These are phyloP conservation scores for Syrphus vitripennis DNA, from an alignment of 2,888 invertebrate genomes.

Conservation along the genomic window DNA sequence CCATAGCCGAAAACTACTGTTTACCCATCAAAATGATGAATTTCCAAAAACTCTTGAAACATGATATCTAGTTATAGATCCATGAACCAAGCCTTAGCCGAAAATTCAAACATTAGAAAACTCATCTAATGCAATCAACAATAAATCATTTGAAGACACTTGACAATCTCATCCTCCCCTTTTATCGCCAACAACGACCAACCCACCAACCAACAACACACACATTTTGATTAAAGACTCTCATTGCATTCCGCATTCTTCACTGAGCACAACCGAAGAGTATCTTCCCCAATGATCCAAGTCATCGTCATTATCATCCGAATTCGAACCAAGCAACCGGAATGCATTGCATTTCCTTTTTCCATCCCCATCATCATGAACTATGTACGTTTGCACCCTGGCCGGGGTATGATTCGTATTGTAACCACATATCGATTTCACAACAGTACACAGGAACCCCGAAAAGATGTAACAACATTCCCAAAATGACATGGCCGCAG, in stretches of 20 bases:
- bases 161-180: constrained; percentile 31
- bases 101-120: constrained; percentile 25
- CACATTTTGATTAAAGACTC: constrained; percentile 48
- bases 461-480: constrained; percentile 61
- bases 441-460: not conserved
- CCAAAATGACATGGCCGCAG: constrained; percentile 66
- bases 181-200: not conserved
- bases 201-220: too few relatives aligned
- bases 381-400: not conserved
- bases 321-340: constrained; percentile 43
- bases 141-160: constrained; percentile 62
- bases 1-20: not conserved
- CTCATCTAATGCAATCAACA: constrained; percentile 51
- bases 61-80: not conserved
- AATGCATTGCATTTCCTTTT: constrained; percentile 48
- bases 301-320: constrained; percentile 56
- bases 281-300: constrained; percentile 20
- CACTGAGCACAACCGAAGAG: not conserved
- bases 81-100: not conserved
- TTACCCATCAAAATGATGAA: constrained; percentile 48
- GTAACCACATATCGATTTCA: constrained; percentile 63
- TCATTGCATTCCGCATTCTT: constrained; percentile 39
- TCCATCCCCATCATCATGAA: not conserved
- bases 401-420: not conserved
- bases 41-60: constrained; percentile 15